These are phyloP conservation scores for Antennarius striatus DNA, from an alignment of 2,113 vertebrate genomes.

Conservation along the genomic window DNA sequence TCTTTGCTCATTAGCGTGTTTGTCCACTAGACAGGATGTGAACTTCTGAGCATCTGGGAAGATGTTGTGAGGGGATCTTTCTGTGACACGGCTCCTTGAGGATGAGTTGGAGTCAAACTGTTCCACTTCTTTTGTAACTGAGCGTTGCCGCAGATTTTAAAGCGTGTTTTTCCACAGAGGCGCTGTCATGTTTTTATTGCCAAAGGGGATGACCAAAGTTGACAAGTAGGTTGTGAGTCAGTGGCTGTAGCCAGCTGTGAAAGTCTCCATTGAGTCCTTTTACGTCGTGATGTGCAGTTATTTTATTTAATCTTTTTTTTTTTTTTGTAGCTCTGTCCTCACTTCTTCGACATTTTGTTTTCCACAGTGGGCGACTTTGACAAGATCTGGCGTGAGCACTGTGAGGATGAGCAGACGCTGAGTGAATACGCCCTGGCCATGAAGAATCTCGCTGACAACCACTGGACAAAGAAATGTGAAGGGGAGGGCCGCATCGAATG, in stretches of 20 bases:
- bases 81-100: constrained; percentile 4
- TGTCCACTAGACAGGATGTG: constrained; percentile 29
- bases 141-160: no score
- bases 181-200: neutral
- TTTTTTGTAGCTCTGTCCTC: neutral
- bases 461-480: constrained; percentile 94
- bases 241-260: neutral
- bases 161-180: no score
- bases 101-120: neutral
- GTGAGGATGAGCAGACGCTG: constrained; percentile 94
- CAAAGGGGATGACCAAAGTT: constrained; percentile 16
- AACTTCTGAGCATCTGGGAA: constrained; percentile 11
- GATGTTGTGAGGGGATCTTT: constrained; percentile 17
- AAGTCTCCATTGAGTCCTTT: neutral
- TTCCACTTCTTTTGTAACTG: no score
- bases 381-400: constrained; percentile 98
- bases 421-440: constrained; percentile 98
- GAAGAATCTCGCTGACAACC: constrained; percentile 97
- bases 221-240: constrained; percentile 48
- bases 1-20: constrained; percentile 30
- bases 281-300: neutral
- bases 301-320: neutral
- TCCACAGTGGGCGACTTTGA: constrained; percentile 95
- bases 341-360: constrained; percentile 19
- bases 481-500: constrained; percentile 97